These are phyloP conservation scores for Stegostoma tigrinum DNA, from an alignment of 2,113 vertebrate genomes.

Conservation along the genomic window DNA sequence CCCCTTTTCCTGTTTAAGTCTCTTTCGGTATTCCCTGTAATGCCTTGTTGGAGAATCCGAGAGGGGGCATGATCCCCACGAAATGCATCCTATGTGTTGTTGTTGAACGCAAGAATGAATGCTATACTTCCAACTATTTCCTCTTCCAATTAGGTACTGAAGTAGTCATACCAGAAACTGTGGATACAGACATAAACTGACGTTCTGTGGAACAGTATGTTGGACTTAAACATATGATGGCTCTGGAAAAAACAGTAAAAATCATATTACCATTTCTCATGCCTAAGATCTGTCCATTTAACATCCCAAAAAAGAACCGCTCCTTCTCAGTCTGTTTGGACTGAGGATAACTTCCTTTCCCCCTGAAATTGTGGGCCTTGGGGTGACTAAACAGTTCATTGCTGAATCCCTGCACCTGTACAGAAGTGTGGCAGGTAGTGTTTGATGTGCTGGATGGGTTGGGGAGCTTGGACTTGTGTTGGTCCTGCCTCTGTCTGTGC, in stretches of 20 bases:
- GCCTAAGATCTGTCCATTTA: neutral
- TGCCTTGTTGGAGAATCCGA: neutral
- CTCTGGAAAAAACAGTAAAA: neutral
- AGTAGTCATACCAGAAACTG: neutral
- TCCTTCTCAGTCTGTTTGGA: too few species aligned
- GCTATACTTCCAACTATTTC: neutral
- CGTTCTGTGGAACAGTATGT: neutral
- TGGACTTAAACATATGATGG: neutral
- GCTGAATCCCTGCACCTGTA: too few species aligned
- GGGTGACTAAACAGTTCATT: too few species aligned
- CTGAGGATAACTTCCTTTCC: too few species aligned
- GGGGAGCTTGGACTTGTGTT: too few species aligned
- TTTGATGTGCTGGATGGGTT: too few species aligned
- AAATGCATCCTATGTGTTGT: neutral
- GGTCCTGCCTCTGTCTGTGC: too few species aligned
- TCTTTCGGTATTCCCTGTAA: neutral
- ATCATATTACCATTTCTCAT: neutral
- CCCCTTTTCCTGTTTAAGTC: neutral
- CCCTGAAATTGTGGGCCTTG: too few species aligned
- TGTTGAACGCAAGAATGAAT: neutral
- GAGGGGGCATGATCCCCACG: neutral
- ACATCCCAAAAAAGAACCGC: neutral
- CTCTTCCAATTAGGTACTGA: neutral
- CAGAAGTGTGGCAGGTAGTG: too few species aligned
- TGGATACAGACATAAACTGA: neutral